These are phyloP conservation scores for Pavo muticus DNA, from an alignment of 2,113 vertebrate genomes.

Conservation along the genomic window DNA sequence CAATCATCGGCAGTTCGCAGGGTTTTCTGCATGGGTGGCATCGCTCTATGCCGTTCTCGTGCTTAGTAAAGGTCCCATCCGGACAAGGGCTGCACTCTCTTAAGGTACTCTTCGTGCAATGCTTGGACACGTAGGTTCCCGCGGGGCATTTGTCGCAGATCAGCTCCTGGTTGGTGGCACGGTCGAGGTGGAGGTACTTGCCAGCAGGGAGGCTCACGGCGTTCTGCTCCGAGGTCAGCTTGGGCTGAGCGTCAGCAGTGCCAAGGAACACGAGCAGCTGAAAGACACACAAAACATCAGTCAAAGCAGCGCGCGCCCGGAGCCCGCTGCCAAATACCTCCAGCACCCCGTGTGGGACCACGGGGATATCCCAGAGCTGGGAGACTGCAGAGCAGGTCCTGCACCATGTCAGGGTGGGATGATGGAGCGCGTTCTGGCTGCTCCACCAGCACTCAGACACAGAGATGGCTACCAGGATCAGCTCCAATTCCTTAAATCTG, in stretches of 20 bases:
- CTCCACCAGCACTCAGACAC: neutral
- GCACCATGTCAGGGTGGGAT: neutral
- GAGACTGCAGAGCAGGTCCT: no score
- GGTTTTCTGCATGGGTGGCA: slow-evolving; percentile 88
- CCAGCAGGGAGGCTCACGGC: slow-evolving; percentile 78
- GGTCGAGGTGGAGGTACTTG: slow-evolving; percentile 88
- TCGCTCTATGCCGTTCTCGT: slow-evolving; percentile 91
- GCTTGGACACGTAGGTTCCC: slow-evolving; percentile 90
- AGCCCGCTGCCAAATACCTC: neutral
- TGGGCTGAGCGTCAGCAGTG: slow-evolving; percentile 74
- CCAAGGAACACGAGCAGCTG: slow-evolving; percentile 87
- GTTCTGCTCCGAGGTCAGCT: slow-evolving; percentile 78
- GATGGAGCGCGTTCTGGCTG: neutral
- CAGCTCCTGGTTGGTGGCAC: slow-evolving; percentile 82
- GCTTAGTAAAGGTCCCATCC: slow-evolving; percentile 86
- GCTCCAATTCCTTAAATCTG: neutral
- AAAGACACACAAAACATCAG: slow-evolving; percentile 52
- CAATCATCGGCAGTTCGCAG: slow-evolving; percentile 83
- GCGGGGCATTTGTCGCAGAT: slow-evolving; percentile 96
- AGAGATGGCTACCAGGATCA: neutral
- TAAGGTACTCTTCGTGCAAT: slow-evolving; percentile 85
- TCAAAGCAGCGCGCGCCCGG: accelerated
- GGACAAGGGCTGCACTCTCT: slow-evolving; percentile 92
- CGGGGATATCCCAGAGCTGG: neutral
- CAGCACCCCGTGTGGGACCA: accelerated